Percentiles rank a stretch among this genome's conserved stretches.
Conservation (phyloP, 2,113 vertebrate species). For the Halichoerus grypus region DNA sequence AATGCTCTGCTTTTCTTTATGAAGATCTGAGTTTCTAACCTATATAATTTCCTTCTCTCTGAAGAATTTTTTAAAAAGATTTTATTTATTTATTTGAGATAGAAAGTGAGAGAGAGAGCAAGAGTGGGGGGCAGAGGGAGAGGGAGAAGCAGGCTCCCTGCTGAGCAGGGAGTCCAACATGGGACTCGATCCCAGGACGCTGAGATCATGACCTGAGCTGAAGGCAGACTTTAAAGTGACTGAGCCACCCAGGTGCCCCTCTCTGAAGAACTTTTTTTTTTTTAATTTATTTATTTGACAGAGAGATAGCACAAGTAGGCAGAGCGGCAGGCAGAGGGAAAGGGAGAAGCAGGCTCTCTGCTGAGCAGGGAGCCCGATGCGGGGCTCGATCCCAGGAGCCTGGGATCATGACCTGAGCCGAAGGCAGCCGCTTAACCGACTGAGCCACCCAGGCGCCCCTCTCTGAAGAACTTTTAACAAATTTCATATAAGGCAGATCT, state of each 20-base stretch:
- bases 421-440: no score
- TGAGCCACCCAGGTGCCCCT: not conserved
- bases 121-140: not conserved
- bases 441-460: not conserved
- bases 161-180: not conserved
- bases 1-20: not conserved
- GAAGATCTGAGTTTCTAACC: not conserved
- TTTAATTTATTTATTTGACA: not conserved
- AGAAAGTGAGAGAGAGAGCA: not conserved
- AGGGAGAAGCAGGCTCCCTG: not conserved
- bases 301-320: not conserved
- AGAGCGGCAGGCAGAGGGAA: not conserved
- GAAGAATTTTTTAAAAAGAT: not conserved
- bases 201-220: no score
- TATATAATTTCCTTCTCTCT: not conserved
- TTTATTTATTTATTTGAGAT: not conserved
- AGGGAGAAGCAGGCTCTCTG: not conserved
- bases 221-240: no score
- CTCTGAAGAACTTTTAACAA: not conserved
- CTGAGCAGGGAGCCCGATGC: not conserved
- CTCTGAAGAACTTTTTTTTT: not conserved
- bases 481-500: not conserved
- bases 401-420: no score
- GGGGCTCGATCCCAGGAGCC: no score
- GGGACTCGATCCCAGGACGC: no score